Percentiles rank a stretch among this genome's conserved stretches.
These are phyloP conservation scores for Gymnoscelis rufifasciata DNA, from an alignment of 2,888 invertebrate genomes.

Conservation along the genomic window DNA sequence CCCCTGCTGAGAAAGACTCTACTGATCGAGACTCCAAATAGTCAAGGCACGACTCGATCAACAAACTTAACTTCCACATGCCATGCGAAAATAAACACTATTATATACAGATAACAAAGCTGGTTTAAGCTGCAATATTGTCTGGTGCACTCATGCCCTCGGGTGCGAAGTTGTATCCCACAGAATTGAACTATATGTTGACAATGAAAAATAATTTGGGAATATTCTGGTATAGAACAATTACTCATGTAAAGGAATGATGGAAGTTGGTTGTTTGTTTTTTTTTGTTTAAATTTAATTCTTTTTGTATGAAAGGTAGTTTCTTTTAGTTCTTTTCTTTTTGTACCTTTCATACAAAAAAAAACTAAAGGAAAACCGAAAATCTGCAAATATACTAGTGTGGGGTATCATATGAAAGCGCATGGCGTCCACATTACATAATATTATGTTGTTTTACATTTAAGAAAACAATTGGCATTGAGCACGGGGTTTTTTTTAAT, in stretches of 20 bases:
- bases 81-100: conserved; percentile 33
- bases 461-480: too few relatives aligned
- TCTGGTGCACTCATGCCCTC: conserved; percentile 54
- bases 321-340: too few relatives aligned
- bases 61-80: conserved; percentile 27
- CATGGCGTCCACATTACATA: too few relatives aligned
- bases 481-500: too few relatives aligned
- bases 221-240: conserved; percentile 8
- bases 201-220: conserved; percentile 57
- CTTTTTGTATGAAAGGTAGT: background rate
- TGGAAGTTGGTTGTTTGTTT: conserved; percentile 15
- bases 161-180: conserved; percentile 59
- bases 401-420: too few relatives aligned
- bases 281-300: conserved; percentile 4
- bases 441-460: too few relatives aligned
- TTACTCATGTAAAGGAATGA: background rate
- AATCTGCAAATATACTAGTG: too few relatives aligned
- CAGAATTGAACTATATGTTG: conserved; percentile 56
- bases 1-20: conserved; percentile 67
- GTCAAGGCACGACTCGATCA: conserved; percentile 64
- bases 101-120: background rate
- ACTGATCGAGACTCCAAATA: conserved; percentile 67
- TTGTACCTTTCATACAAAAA: too few relatives aligned
- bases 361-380: too few relatives aligned
- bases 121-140: conserved; percentile 30